A percentile compares a stretch with the other conserved stretches of the same genome.
phyloP scores from a whole-genome alignment of 2,888 invertebrate species.

The Platycnemis pennipes region DNA sequence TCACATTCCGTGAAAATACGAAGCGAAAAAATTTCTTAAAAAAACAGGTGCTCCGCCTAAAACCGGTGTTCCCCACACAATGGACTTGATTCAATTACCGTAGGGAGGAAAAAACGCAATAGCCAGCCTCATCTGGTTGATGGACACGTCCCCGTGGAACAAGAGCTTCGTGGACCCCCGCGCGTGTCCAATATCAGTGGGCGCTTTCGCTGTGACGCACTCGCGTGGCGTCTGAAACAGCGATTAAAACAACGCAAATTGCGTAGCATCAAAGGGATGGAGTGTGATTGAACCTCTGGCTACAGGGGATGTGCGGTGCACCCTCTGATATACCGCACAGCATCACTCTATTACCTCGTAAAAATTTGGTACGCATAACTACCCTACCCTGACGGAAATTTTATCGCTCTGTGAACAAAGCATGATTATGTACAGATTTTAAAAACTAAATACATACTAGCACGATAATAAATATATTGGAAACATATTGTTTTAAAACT shows the following conservation, averaged over 20 bases:
- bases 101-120: background rate
- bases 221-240: background rate
- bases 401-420: too few species aligned
- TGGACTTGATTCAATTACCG: slow-evolving; percentile 7
- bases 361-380: too few species aligned
- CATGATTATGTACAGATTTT: too few species aligned
- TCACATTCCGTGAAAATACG: background rate
- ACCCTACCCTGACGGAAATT: too few species aligned
- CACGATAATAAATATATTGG: too few species aligned
- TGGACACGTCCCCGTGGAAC: background rate
- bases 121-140: background rate
- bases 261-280: background rate
- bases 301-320: background rate
- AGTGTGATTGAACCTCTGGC: background rate
- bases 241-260: slow-evolving; percentile 1
- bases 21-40: background rate
- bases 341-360: background rate
- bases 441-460: too few species aligned
- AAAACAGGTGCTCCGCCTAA: background rate
- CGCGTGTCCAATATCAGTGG: background rate
- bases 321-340: background rate
- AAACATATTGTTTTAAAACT: too few species aligned
- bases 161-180: background rate
- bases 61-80: background rate
- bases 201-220: background rate